A percentile compares a stretch with the other conserved stretches of the same genome.
Evolutionary conservation across 2,797 vertebrate species (phyloP).

Genomic region (Notolepis coatsorum): DNA sequence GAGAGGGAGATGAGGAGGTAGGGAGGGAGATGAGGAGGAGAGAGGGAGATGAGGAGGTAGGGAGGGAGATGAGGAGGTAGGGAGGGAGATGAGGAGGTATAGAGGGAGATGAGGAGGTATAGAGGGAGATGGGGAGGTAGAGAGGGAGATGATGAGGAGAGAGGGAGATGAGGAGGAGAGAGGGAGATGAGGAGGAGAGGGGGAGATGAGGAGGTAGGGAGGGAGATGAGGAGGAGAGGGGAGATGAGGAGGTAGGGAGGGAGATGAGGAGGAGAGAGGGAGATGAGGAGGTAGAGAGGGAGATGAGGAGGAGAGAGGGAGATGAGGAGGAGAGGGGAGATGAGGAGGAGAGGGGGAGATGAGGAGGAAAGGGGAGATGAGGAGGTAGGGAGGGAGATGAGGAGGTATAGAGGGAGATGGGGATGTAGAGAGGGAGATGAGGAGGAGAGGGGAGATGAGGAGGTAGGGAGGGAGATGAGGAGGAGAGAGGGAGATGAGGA

Average conservation of each 20-base stretch:
- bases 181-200: constrained; percentile 18
- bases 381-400: constrained; percentile 18
- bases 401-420: no score
- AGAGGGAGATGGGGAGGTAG: constrained; percentile 28
- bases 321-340: constrained; percentile 30
- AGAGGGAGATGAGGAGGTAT: constrained; percentile 18
- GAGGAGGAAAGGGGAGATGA: constrained; percentile 29
- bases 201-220: constrained; percentile 29
- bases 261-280: constrained; percentile 18
- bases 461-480: constrained; percentile 27
- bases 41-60: constrained; percentile 28
- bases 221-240: constrained; percentile 15
- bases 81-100: constrained; percentile 28
- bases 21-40: constrained; percentile 18
- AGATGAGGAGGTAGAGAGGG: constrained; percentile 29
- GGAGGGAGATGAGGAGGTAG: constrained; percentile 18
- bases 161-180: constrained; percentile 28
- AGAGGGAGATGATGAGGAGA: constrained; percentile 16
- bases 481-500: constrained; percentile 23
- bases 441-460: constrained; percentile 22
- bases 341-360: constrained; percentile 19
- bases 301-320: constrained; percentile 18
- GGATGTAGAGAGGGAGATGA: no score
- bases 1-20: no score
- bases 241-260: constrained; percentile 32